phyloP scores from a whole-genome alignment of 2,888 invertebrate genomes.

The Epirrhoe tristata region DNA sequence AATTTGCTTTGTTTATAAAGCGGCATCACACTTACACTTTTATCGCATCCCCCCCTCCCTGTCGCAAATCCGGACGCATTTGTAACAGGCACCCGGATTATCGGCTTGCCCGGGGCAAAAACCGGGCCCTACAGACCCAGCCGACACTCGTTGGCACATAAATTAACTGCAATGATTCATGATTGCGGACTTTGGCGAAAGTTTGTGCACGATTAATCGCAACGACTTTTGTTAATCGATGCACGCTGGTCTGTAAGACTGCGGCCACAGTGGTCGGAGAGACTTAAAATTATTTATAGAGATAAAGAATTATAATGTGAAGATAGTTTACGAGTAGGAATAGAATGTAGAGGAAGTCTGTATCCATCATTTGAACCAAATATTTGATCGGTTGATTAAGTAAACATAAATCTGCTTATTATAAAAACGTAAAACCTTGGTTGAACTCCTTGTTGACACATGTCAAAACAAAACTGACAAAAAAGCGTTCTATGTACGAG shows the following conservation, averaged over 20 bases:
- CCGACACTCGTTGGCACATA: slow-evolving; percentile 70
- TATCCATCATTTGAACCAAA: too few relatives aligned
- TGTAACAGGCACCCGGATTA: slow-evolving; percentile 65
- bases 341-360: too few relatives aligned
- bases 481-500: too few relatives aligned
- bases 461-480: too few relatives aligned
- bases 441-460: too few relatives aligned
- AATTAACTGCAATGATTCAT: slow-evolving; percentile 83
- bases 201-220: slow-evolving; percentile 78
- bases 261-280: slow-evolving; percentile 11
- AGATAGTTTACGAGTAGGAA: too few relatives aligned
- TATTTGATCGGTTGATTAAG: too few relatives aligned
- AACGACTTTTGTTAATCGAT: slow-evolving; percentile 61
- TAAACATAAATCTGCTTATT: too few relatives aligned
- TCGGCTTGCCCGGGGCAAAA: slow-evolving; percentile 66
- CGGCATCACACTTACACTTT: slow-evolving; percentile 32
- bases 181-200: slow-evolving; percentile 67
- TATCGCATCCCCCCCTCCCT: slow-evolving; percentile 48
- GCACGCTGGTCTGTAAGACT: slow-evolving; percentile 42
- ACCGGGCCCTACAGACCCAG: slow-evolving; percentile 51
- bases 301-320: too few relatives aligned
- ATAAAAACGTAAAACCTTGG: too few relatives aligned
- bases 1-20: slow-evolving; percentile 15
- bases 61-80: slow-evolving; percentile 63
- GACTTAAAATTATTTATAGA: not conserved